phyloP scores from a whole-genome alignment of 1,140 invertebrate genomes.

The Procambarus clarkii region DNA sequence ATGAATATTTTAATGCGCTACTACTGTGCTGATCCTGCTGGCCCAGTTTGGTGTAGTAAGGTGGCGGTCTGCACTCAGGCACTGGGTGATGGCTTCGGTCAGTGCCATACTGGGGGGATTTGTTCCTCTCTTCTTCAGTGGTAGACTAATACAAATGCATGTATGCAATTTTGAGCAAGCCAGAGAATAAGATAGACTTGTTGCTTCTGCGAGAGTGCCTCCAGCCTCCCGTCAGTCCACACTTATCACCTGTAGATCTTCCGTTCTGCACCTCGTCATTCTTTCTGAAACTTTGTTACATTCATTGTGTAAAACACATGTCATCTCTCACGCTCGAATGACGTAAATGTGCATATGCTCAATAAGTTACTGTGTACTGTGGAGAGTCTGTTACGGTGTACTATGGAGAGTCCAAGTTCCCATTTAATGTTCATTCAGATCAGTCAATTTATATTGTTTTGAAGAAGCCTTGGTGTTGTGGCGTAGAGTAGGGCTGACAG shows the following conservation, averaged over 20 bases:
- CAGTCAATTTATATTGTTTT: slow-evolving; percentile 35
- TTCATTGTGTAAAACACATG: slow-evolving; percentile 43
- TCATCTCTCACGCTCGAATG: slow-evolving; percentile 47
- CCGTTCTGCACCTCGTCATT: slow-evolving; percentile 41
- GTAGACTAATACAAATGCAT: slow-evolving; percentile 39
- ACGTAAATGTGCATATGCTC: slow-evolving; percentile 59
- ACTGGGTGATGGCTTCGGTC: background rate
- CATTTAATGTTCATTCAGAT: slow-evolving; percentile 20
- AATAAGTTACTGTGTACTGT: slow-evolving; percentile 56
- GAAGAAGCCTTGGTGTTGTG: slow-evolving; percentile 45
- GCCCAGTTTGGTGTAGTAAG: background rate
- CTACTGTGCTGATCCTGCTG: background rate
- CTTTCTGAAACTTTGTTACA: slow-evolving; percentile 26
- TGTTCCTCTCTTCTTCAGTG: slow-evolving; percentile 15
- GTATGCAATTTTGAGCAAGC: slow-evolving; percentile 29
- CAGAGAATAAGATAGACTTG: slow-evolving; percentile 5
- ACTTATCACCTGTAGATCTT: slow-evolving; percentile 23
- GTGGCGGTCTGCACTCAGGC: background rate
- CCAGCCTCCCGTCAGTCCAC: slow-evolving; percentile 8
- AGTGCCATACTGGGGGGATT: background rate
- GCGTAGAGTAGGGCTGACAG: slow-evolving; percentile 35
- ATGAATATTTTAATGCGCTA: slow-evolving; percentile 8
- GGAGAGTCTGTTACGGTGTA: too few relatives aligned
- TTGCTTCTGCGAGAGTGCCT: slow-evolving; percentile 5
- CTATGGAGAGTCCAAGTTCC: slow-evolving; percentile 56